These are phyloP conservation scores for Paracanthobrama guichenoti DNA, from an alignment of 2,113 vertebrate species.

Conservation along the genomic window DNA sequence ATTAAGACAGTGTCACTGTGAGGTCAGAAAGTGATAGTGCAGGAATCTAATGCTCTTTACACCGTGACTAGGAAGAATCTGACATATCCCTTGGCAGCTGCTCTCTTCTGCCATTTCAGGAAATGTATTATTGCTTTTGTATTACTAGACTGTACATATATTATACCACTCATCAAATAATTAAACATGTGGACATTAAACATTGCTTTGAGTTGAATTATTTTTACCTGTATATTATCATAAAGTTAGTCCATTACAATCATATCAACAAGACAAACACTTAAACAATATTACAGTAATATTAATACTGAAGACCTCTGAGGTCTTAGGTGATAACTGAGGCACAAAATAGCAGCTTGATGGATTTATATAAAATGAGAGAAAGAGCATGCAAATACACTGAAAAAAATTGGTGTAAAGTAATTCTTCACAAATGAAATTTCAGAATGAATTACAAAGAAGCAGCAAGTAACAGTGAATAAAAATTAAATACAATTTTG, in stretches of 20 bases:
- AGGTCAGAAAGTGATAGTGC: constrained; percentile 42
- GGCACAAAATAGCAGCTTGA: not conserved
- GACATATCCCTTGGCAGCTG: not conserved
- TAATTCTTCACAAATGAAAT: too few species aligned
- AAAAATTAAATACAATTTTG: not conserved
- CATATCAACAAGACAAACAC: not conserved
- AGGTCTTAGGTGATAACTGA: not conserved
- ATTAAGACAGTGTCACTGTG: constrained; percentile 40
- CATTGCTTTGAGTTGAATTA: not conserved
- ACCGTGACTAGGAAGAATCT: constrained; percentile 38
- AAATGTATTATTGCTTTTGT: not conserved
- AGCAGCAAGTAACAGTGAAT: not conserved
- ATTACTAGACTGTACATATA: not conserved
- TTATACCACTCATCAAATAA: not conserved
- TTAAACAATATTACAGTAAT: not conserved
- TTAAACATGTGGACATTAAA: not conserved
- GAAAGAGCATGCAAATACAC: not conserved
- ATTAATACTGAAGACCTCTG: not conserved
- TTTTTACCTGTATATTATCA: not conserved
- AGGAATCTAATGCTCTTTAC: constrained; percentile 41
- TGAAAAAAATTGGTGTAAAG: not conserved
- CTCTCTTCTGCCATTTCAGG: not conserved
- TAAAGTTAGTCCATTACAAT: not conserved
- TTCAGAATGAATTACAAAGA: not conserved
- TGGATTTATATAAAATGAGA: not conserved